Percentiles rank a stretch among this genome's conserved stretches.
phyloP scores from a whole-genome alignment of 2,888 invertebrate species.

The Chloroclystis v-ata region DNA sequence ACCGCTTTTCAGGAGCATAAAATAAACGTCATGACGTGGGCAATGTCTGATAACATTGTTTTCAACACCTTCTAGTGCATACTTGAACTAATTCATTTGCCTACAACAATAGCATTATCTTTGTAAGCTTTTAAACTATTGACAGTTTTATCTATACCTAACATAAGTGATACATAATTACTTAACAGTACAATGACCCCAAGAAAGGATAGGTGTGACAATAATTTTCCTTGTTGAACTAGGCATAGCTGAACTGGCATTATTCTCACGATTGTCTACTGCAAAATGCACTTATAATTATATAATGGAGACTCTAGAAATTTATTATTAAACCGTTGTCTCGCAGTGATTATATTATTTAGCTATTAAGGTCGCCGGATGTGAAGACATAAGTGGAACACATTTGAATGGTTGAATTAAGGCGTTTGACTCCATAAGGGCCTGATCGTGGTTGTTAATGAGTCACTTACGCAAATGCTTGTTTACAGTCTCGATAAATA shows the following conservation, averaged over 20 bases:
- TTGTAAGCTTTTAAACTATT: constrained; percentile 40
- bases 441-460: constrained; percentile 27
- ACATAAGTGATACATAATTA: constrained; percentile 36
- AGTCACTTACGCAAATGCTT: constrained; percentile 26
- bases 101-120: constrained; percentile 30
- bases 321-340: constrained; percentile 24
- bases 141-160: constrained; percentile 43
- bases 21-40: constrained; percentile 16
- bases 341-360: constrained; percentile 38
- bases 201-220: constrained; percentile 28
- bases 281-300: constrained; percentile 4
- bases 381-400: constrained; percentile 47
- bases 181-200: constrained; percentile 53
- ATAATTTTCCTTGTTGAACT: constrained; percentile 8
- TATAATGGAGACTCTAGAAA: constrained; percentile 3
- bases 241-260: neutral
- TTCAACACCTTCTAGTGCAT: constrained; percentile 16
- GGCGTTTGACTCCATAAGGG: constrained; percentile 32
- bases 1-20: no score
- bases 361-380: constrained; percentile 56
- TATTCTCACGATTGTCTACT: neutral
- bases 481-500: constrained; percentile 16
- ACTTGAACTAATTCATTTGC: constrained; percentile 9
- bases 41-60: constrained; percentile 43
- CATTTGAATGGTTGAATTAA: constrained; percentile 48